phyloP scores from a whole-genome alignment of 2,797 vertebrate genomes.

The Sorex maritimensis region DNA sequence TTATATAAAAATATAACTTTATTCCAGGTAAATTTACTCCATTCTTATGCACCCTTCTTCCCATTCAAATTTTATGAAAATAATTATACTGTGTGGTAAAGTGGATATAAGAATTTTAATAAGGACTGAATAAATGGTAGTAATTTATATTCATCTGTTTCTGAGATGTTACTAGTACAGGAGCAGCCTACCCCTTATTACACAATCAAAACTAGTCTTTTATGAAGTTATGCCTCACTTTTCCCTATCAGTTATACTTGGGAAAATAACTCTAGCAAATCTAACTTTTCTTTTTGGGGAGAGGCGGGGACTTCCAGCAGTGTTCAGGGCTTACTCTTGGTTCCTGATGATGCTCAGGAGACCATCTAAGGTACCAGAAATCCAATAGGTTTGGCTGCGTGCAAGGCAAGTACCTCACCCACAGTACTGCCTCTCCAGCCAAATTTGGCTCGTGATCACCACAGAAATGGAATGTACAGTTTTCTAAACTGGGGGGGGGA shows the following conservation, averaged over 20 bases:
- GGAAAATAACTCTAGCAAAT: constrained; percentile 6
- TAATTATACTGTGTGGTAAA: constrained; percentile 9
- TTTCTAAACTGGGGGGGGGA: not conserved
- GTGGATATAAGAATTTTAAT: constrained; percentile 47
- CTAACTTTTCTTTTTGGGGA: constrained; percentile 17
- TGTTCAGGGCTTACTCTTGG: no score
- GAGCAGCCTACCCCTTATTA: constrained; percentile 44
- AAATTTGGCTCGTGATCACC: not conserved
- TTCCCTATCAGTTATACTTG: constrained; percentile 47
- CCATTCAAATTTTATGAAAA: constrained; percentile 55
- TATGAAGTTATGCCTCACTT: constrained; percentile 50
- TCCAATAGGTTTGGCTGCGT: no score
- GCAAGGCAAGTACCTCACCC: no score
- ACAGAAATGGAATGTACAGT: constrained; percentile 17
- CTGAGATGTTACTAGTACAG: constrained; percentile 6
- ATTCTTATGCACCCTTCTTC: constrained; percentile 7
- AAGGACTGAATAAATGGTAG: constrained; percentile 1
- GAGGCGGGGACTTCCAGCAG: no score
- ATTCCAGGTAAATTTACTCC: constrained; percentile 33
- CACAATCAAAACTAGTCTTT: constrained; percentile 60
- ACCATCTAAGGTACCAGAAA: no score
- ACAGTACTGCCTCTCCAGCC: no score
- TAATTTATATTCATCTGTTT: not conserved
- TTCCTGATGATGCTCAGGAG: no score
- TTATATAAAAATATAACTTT: constrained; percentile 15